Percentiles rank a stretch among this genome's conserved stretches.
These are phyloP conservation scores for Scaeva pyrastri DNA, from an alignment of 2,888 invertebrate species.

Conservation along the genomic window DNA sequence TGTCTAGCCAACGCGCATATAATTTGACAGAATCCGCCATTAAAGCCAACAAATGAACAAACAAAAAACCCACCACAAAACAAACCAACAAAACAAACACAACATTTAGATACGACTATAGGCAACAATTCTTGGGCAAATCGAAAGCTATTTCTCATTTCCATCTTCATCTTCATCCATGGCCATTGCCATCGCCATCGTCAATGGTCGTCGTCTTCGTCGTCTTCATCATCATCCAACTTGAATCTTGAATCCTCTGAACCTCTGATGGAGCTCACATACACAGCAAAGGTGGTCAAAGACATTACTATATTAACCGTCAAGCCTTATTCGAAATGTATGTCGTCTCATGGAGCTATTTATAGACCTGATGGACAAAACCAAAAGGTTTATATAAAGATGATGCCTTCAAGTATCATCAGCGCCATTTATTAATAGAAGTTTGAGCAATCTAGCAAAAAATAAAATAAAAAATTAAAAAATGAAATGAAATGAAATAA, in stretches of 20 bases:
- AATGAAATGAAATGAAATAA: not conserved
- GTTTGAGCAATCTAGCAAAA: constrained; percentile 44
- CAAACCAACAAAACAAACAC: constrained; percentile 32
- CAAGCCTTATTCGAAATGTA: constrained; percentile 55
- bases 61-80: constrained; percentile 53
- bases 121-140: constrained; percentile 44
- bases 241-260: too few relatives aligned
- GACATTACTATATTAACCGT: constrained; percentile 36
- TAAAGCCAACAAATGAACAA: constrained; percentile 71
- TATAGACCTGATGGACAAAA: constrained; percentile 34
- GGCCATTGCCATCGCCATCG: not conserved
- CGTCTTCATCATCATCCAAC: constrained; percentile 11
- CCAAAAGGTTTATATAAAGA: constrained; percentile 15
- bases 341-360: constrained; percentile 73
- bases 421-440: constrained; percentile 76
- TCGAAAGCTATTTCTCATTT: constrained; percentile 68
- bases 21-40: constrained; percentile 73
- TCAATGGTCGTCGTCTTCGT: not conserved
- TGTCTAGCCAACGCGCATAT: constrained; percentile 74
- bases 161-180: constrained; percentile 16
- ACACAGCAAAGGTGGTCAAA: constrained; percentile 41
- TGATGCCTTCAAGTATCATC: constrained; percentile 69
- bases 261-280: not conserved
- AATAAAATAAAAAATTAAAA: not conserved
- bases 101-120: not conserved